phyloP scores from a whole-genome alignment of 2,888 invertebrate genomes.

The Teleogryllus oceanicus region DNA sequence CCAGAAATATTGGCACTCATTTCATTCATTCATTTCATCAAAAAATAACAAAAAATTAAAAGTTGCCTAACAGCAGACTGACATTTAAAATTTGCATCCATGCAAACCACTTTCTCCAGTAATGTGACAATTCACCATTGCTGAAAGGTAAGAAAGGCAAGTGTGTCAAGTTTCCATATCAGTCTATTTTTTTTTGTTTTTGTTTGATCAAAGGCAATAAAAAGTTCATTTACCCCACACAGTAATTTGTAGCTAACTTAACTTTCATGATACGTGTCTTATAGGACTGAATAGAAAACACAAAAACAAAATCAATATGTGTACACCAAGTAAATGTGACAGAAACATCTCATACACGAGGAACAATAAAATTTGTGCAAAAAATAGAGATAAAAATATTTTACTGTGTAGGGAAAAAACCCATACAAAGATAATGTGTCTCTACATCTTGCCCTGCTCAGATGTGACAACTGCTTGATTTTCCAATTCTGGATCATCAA shows the following conservation, averaged over 20 bases:
- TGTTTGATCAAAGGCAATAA: neutral
- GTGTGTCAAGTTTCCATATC: neutral
- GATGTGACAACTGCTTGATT: conserved; percentile 11
- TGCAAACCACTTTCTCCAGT: no score
- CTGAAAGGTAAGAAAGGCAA: neutral
- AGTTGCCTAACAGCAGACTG: neutral
- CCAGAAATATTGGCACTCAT: neutral
- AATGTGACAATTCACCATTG: no score
- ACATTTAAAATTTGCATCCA: neutral
- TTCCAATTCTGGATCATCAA: conserved; percentile 35
- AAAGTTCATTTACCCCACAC: neutral
- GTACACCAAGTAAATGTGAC: neutral
- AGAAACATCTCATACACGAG: neutral
- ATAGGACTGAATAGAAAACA: neutral
- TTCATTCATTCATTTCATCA: neutral
- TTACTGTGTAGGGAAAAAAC: neutral
- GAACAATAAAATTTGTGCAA: conserved; percentile 3
- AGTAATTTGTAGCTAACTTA: neutral
- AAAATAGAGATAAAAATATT: neutral
- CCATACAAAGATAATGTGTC: neutral
- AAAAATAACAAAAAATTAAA: neutral
- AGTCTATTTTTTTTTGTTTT: neutral
- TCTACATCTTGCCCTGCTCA: conserved; percentile 21
- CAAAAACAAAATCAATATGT: neutral
- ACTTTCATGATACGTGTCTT: no score